These are phyloP conservation scores for Anodontia alba DNA, from an alignment of 2,888 invertebrate species.

Conservation along the genomic window DNA sequence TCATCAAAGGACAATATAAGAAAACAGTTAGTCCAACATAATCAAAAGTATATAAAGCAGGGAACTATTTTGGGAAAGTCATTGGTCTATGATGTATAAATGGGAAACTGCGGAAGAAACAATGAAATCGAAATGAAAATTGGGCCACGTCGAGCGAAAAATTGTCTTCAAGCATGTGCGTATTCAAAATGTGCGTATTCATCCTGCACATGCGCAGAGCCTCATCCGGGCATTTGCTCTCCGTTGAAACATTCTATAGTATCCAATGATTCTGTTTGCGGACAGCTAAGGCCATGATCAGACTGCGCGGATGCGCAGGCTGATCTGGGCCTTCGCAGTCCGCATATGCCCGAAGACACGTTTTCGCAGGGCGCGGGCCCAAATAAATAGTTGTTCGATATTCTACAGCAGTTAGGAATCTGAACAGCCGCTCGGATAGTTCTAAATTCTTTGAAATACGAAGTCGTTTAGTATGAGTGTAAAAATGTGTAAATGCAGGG, in stretches of 20 bases:
- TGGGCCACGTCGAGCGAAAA: too few species aligned
- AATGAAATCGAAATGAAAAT: slow-evolving; percentile 19
- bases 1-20: not conserved
- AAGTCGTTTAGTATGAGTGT: not conserved
- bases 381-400: not conserved
- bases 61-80: slow-evolving; percentile 2
- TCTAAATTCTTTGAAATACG: not conserved
- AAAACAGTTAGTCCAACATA: not conserved
- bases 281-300: too few species aligned
- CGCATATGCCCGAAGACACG: too few species aligned
- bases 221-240: too few species aligned
- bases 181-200: too few species aligned
- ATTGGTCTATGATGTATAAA: not conserved
- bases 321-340: too few species aligned
- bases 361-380: too few species aligned
- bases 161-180: too few species aligned
- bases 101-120: slow-evolving; percentile 1
- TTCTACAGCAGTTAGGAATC: not conserved
- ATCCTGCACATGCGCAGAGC: too few species aligned
- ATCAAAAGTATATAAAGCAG: not conserved
- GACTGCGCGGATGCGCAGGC: too few species aligned
- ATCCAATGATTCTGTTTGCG: too few species aligned
- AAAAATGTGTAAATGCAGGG: not conserved
- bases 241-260: too few species aligned
- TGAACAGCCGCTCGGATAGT: not conserved